Base-by-base conservation (phyloP, 2,888 invertebrate genomes). In the Drosophila nigricruria region DNA sequence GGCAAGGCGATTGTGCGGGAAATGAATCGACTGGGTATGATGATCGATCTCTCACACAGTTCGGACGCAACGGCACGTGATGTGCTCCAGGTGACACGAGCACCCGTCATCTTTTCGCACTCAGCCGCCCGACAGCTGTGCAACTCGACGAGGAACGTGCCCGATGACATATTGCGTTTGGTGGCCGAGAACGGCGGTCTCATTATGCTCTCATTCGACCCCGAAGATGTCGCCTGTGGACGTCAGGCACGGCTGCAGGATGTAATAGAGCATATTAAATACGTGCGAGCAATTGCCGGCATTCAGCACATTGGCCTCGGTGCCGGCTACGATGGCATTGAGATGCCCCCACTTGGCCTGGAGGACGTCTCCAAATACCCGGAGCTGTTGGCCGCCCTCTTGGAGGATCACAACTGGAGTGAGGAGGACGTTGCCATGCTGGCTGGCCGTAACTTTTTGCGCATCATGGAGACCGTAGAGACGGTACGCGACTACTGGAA, bases 21-120 rank as follows among this genome's bases (percentile, higher is more conserved):
- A 94, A 97, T 98, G 96, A 98, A 98, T 93, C 95, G 98, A 57
- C 94, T 98, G 79, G 98, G 98, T 45, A 98, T 98, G 97, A 95
- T 98, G 92, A 96, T 98, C 73, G 98, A 98, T 93, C 94, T 97
- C 77, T 97, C 97, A 61, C 97, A 98, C 93, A 97, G 97, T 70
- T 97, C 97, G 27, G 96, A 96, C 88, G 95, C 95, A 90, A 98
- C 98, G 67, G 97, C 97, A 93, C 95, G 96, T 81, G 97, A 97
- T 90, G 97, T 97, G 52, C 94, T 98, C 79, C 95, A 96, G 91
- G 95, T 95, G 75, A 96, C 97, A 53, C 94, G 95, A 80, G 97
- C 98, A 10, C 98, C 98, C 23, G 97, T 98, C 89, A 97, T 98
- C 89, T 98, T 97, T 94, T 97, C 97, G 59, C 98, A 98, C 93